phyloP scores from a whole-genome alignment of 2,888 invertebrate species.

The Oscheius sp. region DNA sequence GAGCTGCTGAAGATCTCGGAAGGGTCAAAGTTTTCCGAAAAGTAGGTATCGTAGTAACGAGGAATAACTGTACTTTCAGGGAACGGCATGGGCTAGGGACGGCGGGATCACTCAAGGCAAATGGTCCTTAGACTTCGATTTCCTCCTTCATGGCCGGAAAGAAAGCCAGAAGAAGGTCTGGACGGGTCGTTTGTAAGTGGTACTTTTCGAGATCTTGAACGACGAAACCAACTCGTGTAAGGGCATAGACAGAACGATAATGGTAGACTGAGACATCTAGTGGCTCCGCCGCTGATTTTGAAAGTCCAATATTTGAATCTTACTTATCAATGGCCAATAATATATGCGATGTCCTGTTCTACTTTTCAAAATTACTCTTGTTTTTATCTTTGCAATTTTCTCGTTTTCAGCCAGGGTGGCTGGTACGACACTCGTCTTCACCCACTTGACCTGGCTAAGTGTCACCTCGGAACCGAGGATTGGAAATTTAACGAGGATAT shows the following conservation, averaged over 20 bases:
- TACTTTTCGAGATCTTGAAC: neutral
- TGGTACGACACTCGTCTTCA: constrained; percentile 29
- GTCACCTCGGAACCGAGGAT: constrained; percentile 11
- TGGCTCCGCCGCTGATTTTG: too few relatives aligned
- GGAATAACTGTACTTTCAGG: constrained; percentile 34
- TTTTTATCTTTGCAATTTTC: neutral
- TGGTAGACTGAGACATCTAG: too few relatives aligned
- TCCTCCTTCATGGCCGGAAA: constrained; percentile 54
- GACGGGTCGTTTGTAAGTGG: constrained; percentile 5
- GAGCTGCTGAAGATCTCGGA: constrained; percentile 45
- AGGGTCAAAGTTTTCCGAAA: constrained; percentile 46
- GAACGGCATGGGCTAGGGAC: constrained; percentile 51
- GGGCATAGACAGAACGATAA: too few relatives aligned
- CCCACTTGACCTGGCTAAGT: constrained; percentile 30
- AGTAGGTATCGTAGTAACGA: constrained; percentile 24
- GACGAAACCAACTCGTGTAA: neutral
- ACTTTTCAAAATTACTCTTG: neutral
- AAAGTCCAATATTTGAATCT: too few relatives aligned
- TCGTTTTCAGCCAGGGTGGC: constrained; percentile 3
- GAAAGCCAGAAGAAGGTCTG: constrained; percentile 31
- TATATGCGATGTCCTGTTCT: too few relatives aligned
- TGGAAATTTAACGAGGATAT: constrained; percentile 27
- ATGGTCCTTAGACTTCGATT: constrained; percentile 50
- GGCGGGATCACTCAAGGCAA: constrained; percentile 44
- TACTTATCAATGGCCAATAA: too few relatives aligned